Base-by-base conservation (phyloP, 2,797 vertebrate genomes). In the Pseudochromis fuscus region DNA sequence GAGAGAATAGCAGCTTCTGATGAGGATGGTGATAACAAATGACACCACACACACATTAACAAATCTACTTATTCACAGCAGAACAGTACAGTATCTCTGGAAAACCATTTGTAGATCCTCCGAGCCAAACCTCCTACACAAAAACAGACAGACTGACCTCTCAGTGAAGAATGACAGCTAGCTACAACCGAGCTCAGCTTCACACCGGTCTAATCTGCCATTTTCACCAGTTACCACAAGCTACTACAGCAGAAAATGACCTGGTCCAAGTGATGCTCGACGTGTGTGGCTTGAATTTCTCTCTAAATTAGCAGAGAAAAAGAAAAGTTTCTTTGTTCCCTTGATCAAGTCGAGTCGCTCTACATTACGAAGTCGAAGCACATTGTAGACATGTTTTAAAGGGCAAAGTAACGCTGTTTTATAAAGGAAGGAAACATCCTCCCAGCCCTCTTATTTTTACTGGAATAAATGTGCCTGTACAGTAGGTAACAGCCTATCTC, bases 71-170 rank as follows among this genome's bases (percentile, higher is more conserved):
- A 79, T 66, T 67, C 51, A 82, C 77, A 81, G 69, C 30, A 55
- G 37, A 62, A 37, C 24, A 75, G 37, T n/a, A 30, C 40, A n/a
- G n/a, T 4, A 13, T 74, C 42, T 77, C 31, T 46, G 38, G 65
- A 71, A 70, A 46, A 61, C 59, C 72, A 52, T 81, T 77, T 83
- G 62, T 63, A 72, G 50, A 72, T 66, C 52, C 50, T 68, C 25
- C 1, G 15, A 82, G 78, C 62, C 62, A 74, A 84, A 67, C 56
- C 80, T 82, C 79, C 84, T 37, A 71, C 74, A 62, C 65, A 77
- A 53, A 84, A 70, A 76, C 57, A 68, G 74, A 51, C 60, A 19
- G 58, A 21, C 25, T 55, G 63, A 83, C 76, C 71, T 68, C 82
- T 76, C 49, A 8, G 44, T 28, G 8, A 18, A 70, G 74, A 75